Evolutionary conservation across 2,888 invertebrate species (phyloP).

Genomic region (Melanchra persicariae): DNA sequence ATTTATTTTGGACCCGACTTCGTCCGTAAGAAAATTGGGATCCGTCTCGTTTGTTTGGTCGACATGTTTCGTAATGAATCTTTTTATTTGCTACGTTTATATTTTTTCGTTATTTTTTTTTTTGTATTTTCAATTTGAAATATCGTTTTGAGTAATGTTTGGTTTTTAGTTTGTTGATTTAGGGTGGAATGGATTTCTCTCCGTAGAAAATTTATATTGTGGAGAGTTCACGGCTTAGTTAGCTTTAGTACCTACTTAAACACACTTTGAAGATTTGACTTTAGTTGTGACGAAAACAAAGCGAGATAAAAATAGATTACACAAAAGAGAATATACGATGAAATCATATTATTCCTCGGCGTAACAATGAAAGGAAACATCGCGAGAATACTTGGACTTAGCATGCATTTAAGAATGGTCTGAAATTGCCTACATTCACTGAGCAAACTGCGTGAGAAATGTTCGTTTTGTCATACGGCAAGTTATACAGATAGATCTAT

Average conservation of each 20-base stretch:
- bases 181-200: background rate
- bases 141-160: conserved; percentile 23
- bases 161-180: conserved; percentile 21
- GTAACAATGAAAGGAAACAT: no score
- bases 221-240: conserved; percentile 2
- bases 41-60: conserved; percentile 60
- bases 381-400: no score
- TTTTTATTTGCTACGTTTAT: conserved; percentile 61
- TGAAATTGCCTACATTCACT: no score
- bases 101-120: conserved; percentile 31
- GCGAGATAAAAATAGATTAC: no score
- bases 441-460: no score
- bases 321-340: no score
- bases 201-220: background rate
- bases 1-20: conserved; percentile 66
- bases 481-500: no score
- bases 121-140: conserved; percentile 31
- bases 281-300: no score
- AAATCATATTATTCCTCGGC: no score
- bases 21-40: conserved; percentile 69
- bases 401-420: no score
- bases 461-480: no score
- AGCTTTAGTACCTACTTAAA: background rate
- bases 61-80: conserved; percentile 68
- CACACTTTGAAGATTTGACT: no score